Percentiles rank a stretch among this genome's conserved stretches.
phyloP scores from a whole-genome alignment of 2,113 vertebrate species.

The Nerophis ophidion region DNA sequence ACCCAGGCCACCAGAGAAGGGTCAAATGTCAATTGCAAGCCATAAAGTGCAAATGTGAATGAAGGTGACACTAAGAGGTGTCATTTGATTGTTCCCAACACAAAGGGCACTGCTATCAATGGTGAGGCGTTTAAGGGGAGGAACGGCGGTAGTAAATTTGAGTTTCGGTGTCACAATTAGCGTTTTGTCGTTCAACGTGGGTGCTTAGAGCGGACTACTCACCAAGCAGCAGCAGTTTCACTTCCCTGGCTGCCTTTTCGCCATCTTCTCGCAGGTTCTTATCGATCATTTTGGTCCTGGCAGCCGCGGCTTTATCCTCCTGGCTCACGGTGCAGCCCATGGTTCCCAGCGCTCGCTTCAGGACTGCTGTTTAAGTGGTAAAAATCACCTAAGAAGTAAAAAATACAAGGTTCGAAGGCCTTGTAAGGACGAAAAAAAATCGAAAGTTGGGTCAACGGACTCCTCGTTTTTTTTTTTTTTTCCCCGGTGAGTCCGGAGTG shows the following conservation, averaged over 20 bases:
- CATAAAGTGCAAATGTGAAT: neutral
- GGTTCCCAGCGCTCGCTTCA: slow-evolving; percentile 79
- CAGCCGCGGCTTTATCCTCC: slow-evolving; percentile 90
- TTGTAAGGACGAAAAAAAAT: slow-evolving; percentile 22
- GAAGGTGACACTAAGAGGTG: neutral
- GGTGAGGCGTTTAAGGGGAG: neutral
- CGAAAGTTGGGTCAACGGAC: slow-evolving; percentile 31
- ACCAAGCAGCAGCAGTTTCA: slow-evolving; percentile 91
- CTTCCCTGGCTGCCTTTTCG: slow-evolving; percentile 91
- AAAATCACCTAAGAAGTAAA: slow-evolving; percentile 32
- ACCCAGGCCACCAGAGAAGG: slow-evolving; percentile 12
- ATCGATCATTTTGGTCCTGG: slow-evolving; percentile 91
- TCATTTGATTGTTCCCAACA: neutral
- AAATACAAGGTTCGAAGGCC: slow-evolving; percentile 8
- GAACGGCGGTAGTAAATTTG: neutral
- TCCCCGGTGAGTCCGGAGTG: slow-evolving; percentile 16
- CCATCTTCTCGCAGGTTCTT: slow-evolving; percentile 89
- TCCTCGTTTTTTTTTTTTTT: slow-evolving; percentile 56
- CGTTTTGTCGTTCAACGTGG: slow-evolving; percentile 6
- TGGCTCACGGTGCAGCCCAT: slow-evolving; percentile 94
- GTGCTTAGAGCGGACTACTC: slow-evolving; percentile 49
- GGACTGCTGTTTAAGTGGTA: slow-evolving; percentile 60
- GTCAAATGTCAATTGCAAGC: neutral
- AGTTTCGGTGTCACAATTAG: slow-evolving; percentile 6
- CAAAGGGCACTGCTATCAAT: slow-evolving; percentile 1